Base-by-base conservation (phyloP, 2,113 vertebrate species). In the Rhipidura dahli region DNA sequence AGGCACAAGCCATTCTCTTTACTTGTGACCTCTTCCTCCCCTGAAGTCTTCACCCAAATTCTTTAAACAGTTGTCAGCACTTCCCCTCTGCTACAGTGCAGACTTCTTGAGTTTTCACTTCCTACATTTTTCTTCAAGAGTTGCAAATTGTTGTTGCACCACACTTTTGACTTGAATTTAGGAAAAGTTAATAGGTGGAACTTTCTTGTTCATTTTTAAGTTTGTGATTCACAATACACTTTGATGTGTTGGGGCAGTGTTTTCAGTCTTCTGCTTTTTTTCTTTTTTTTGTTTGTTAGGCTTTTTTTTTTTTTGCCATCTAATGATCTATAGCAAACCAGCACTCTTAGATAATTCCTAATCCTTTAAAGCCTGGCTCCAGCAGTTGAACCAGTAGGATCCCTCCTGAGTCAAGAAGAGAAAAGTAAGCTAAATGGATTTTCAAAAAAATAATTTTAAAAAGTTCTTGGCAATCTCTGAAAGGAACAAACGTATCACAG, bases 371-470 rank as follows among this genome's bases (percentile, higher is more conserved):
- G 26, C 31, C 51, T 59, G 35, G 5, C 31, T 65, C 11, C 31
- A 54, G 6, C 30, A 50, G 15, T 4, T 65, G 22, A 83, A 69
- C 22, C 23, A 87, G 21, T 89, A 78, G 23, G 44, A 81, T 3
- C 11, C 6, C 45, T 65, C 50, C 64, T 40, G 6, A 86, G 19
- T 24, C 9, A 44, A 21, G 11, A 49, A 30, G 10, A 33, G 2
- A 44, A 80, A 78, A 37, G 23, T 31, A 78, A 93, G 45, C 4
- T 75, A 82, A 75, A 72, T 4, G 30, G 15, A 70, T 50, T 77
- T 24, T 0, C 1, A 49, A 31, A 28, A 31, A 22, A 5, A 37
- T 0, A 14, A 28, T 6, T 14, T 14, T 4, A 9, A 2, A 7
- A 31, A 56, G 4, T 42, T 68, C n/a, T 66, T 75, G 8, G 1